Evolutionary conservation across 2,888 invertebrate species (phyloP).

Genomic region (Ferdinandea cuprea): DNA sequence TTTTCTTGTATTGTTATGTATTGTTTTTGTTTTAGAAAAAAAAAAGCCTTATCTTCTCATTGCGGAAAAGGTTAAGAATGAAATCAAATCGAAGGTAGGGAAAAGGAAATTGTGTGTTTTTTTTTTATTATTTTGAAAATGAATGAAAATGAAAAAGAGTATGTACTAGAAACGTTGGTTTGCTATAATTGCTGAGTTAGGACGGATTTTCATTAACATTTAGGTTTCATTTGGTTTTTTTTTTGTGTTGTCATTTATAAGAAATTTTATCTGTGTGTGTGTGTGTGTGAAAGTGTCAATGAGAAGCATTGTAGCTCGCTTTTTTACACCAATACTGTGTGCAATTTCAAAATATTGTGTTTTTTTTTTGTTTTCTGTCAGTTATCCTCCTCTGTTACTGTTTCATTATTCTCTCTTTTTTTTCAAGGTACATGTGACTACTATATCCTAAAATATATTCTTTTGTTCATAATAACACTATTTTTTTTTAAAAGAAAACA

Average conservation of each 20-base stretch:
- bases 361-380: constrained; percentile 20
- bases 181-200: constrained; percentile 53
- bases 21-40: constrained; percentile 28
- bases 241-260: constrained; percentile 10
- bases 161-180: constrained; percentile 24
- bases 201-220: constrained; percentile 73
- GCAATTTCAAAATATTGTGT: no score
- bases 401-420: constrained; percentile 44
- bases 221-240: constrained; percentile 53
- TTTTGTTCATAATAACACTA: constrained; percentile 63
- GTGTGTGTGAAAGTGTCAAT: constrained; percentile 39
- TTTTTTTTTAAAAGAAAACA: constrained; percentile 10
- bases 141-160: constrained; percentile 14
- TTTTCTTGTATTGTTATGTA: constrained; percentile 23
- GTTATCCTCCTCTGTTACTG: constrained; percentile 59
- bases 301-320: constrained; percentile 58
- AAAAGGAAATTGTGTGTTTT: background rate
- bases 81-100: background rate
- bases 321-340: constrained; percentile 35
- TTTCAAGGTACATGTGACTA: constrained; percentile 74
- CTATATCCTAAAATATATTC: constrained; percentile 73
- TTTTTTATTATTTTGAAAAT: no score
- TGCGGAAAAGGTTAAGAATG: constrained; percentile 27
- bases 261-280: constrained; percentile 11
- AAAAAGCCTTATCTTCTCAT: constrained; percentile 61